These are phyloP conservation scores for Ophioninae sp. DNA, from an alignment of 2,888 invertebrate genomes.

Conservation along the genomic window DNA sequence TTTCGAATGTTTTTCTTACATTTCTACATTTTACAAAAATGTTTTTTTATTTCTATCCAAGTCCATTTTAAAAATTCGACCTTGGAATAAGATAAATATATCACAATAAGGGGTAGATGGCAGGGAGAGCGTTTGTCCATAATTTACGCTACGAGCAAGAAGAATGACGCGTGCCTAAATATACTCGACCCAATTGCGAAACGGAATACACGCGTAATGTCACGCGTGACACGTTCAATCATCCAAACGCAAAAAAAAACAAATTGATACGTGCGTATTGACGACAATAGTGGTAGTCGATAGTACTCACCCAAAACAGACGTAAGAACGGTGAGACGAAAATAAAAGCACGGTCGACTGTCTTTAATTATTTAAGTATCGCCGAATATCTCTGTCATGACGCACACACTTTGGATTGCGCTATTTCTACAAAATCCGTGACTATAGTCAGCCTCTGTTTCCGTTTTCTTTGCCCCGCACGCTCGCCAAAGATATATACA, in stretches of 20 bases:
- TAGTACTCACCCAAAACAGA: constrained; percentile 14
- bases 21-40: background rate
- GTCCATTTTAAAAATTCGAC: background rate
- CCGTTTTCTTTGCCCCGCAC: background rate
- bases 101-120: no score
- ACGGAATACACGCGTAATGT: constrained; percentile 53
- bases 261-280: background rate
- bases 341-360: background rate
- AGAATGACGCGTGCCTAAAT: constrained; percentile 66
- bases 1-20: background rate
- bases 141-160: constrained; percentile 21
- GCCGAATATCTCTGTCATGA: constrained; percentile 1
- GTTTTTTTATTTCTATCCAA: no score
- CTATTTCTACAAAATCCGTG: constrained; percentile 23
- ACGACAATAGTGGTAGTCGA: background rate
- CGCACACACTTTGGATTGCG: constrained; percentile 15
- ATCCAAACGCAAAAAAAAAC: background rate
- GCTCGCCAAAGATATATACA: background rate
- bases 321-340: background rate
- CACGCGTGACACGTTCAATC: constrained; percentile 22
- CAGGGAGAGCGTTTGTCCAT: constrained; percentile 10
- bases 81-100: background rate
- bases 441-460: background rate
- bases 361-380: constrained; percentile 22
- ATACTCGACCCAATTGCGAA: constrained; percentile 70